phyloP scores from a whole-genome alignment of 64 coral and sea anemone species.

The Porites australiensis region DNA sequence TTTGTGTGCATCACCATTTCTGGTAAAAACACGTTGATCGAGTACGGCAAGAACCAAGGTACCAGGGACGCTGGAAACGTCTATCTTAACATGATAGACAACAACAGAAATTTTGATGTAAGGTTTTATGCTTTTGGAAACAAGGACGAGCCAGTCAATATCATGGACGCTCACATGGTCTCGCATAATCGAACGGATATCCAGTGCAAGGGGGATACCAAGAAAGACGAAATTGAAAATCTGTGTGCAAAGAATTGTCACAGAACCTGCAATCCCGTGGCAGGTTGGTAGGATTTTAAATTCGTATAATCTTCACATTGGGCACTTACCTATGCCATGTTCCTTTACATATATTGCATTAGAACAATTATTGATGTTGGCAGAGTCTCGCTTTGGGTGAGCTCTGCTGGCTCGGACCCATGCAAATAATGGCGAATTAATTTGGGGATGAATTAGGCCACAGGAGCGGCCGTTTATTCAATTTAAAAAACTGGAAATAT shows the following conservation, averaged over 20 bases:
- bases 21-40: constrained; percentile 37
- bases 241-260: constrained; percentile 27
- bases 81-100: constrained; percentile 58
- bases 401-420: too few relatives aligned
- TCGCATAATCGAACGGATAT: constrained; percentile 17
- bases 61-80: constrained; percentile 50
- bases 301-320: neutral
- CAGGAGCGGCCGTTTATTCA: too few relatives aligned
- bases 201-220: constrained; percentile 13
- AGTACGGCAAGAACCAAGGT: constrained; percentile 67
- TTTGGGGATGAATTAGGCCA: too few relatives aligned
- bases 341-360: too few relatives aligned
- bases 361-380: too few relatives aligned
- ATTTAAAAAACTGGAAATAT: too few relatives aligned
- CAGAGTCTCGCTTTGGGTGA: too few relatives aligned
- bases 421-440: too few relatives aligned
- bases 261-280: neutral
- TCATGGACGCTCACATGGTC: constrained; percentile 34
- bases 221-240: constrained; percentile 18
- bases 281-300: neutral
- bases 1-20: constrained; percentile 71
- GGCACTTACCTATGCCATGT: too few relatives aligned
- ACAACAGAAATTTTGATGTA: constrained; percentile 15
- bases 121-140: constrained; percentile 77
- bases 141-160: constrained; percentile 33